These are phyloP conservation scores for Mimumesa dahlbomi DNA, from an alignment of 2,888 invertebrate genomes.

Conservation along the genomic window DNA sequence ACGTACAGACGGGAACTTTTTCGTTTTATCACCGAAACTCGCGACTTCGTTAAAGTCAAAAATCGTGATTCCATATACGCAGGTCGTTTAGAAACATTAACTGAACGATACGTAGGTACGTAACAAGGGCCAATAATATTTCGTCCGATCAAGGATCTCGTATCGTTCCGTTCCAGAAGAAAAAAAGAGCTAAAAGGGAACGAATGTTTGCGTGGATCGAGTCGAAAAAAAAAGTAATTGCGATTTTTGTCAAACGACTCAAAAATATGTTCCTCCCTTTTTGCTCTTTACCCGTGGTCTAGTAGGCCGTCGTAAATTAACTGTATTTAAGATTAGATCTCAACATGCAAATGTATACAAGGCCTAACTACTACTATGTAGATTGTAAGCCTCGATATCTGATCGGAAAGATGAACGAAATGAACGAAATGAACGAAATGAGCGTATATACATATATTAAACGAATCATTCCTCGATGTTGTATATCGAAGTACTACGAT, in stretches of 20 bases:
- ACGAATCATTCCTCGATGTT: constrained; percentile 79
- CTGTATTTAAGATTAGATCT: constrained; percentile 72
- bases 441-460: constrained; percentile 67
- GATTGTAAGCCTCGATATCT: constrained; percentile 64
- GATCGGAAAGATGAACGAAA: constrained; percentile 47
- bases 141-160: constrained; percentile 60
- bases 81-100: constrained; percentile 60
- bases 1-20: constrained; percentile 53
- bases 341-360: constrained; percentile 72
- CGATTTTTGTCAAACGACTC: constrained; percentile 42
- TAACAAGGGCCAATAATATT: constrained; percentile 58
- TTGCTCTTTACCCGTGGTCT: constrained; percentile 62
- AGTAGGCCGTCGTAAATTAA: constrained; percentile 63
- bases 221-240: constrained; percentile 26
- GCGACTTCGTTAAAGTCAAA: constrained; percentile 55
- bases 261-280: constrained; percentile 54
- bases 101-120: constrained; percentile 49
- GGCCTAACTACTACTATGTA: constrained; percentile 73
- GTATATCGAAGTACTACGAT: constrained; percentile 77
- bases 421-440: constrained; percentile 49
- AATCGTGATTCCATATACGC: constrained; percentile 56
- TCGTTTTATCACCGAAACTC: constrained; percentile 66
- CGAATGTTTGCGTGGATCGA: constrained; percentile 19
- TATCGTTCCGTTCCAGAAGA: constrained; percentile 49
- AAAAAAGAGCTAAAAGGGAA: constrained; percentile 58